Conservation (phyloP, 2,888 invertebrate genomes). For the Mayetiola destructor region DNA sequence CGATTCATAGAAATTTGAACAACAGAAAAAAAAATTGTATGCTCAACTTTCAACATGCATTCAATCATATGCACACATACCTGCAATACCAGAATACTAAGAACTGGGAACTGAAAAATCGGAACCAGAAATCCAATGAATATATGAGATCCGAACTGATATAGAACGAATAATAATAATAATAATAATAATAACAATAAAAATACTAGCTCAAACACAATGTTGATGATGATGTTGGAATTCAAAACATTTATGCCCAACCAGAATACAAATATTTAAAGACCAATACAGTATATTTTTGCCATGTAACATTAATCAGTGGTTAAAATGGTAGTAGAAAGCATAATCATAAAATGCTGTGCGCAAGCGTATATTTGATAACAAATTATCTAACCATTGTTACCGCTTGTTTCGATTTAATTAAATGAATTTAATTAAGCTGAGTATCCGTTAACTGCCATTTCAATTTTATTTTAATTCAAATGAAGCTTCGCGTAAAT, state of each 20-base stretch:
- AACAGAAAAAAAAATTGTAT: not conserved
- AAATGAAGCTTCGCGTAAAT: too few species aligned
- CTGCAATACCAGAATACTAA: too few species aligned
- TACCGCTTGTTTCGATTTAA: not conserved
- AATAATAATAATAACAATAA: not conserved
- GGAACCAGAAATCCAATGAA: too few species aligned
- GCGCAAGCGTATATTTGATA: not conserved
- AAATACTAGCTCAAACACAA: too few species aligned
- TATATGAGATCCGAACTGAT: not conserved
- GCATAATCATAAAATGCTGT: not conserved
- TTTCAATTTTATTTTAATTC: too few species aligned
- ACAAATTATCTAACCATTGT: not conserved
- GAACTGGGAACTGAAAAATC: too few species aligned
- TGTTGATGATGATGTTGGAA: too few species aligned
- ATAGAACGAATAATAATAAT: not conserved
- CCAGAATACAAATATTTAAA: not conserved
- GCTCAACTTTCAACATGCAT: not conserved
- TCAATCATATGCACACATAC: slow-evolving; percentile 1
- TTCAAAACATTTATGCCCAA: too few species aligned
- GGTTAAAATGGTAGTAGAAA: slow-evolving; percentile 7
- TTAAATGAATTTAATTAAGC: not conserved
- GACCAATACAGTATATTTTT: slow-evolving; percentile 6
- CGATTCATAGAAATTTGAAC: not conserved
- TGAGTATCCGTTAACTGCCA: too few species aligned
- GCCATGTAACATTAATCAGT: slow-evolving; percentile 2